phyloP scores from a whole-genome alignment of 1,140 invertebrate species.

The Rhagoletis zephyria region DNA sequence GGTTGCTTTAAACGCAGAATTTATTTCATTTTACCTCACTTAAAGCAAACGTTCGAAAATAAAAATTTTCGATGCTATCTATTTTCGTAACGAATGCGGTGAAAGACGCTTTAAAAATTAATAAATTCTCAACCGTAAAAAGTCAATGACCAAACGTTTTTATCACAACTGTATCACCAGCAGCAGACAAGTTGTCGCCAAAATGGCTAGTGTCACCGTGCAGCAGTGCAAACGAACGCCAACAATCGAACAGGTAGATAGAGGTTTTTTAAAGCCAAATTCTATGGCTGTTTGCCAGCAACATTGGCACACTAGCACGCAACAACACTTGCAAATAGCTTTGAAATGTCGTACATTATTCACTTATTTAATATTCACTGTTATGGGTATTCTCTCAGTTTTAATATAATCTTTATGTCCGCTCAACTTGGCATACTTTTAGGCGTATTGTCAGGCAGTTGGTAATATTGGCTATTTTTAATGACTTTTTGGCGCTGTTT shows the following conservation, averaged over 20 bases:
- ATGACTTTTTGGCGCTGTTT: too few species aligned
- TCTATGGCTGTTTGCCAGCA: neutral
- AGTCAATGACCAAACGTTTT: neutral
- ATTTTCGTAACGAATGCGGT: too few species aligned
- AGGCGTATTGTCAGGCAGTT: neutral
- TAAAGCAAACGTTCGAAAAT: neutral
- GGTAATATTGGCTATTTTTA: neutral
- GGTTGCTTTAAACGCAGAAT: too few species aligned
- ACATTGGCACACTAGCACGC: neutral
- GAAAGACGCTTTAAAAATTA: neutral
- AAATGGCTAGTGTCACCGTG: neutral
- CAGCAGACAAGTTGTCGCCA: constrained; percentile 1
- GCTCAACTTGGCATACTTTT: constrained; percentile 33
- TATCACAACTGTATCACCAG: neutral
- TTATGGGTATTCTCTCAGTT: neutral
- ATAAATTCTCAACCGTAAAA: neutral
- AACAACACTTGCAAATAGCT: neutral
- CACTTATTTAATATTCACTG: neutral
- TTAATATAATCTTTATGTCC: constrained; percentile 24
- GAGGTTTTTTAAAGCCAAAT: neutral
- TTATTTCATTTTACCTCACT: neutral
- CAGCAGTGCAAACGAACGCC: neutral
- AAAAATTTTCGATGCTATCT: too few species aligned
- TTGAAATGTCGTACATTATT: neutral
- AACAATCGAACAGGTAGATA: constrained; percentile 7